Percentiles rank a stretch among this genome's conserved stretches.
Evolutionary conservation across 2,888 invertebrate species (phyloP).

Genomic region (Pristionchus maxplancki): DNA sequence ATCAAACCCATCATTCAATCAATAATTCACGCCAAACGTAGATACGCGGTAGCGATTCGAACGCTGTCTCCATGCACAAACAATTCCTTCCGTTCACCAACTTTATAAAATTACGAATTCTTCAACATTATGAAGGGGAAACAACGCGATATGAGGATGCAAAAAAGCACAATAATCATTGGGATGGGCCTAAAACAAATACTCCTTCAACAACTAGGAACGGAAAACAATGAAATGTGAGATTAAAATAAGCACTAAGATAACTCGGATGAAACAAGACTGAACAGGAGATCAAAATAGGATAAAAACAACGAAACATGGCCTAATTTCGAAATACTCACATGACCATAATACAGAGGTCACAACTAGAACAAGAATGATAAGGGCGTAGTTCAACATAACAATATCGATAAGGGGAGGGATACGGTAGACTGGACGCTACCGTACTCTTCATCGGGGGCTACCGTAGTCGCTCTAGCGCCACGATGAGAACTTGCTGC

Average conservation of each 20-base stretch:
- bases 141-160: not conserved
- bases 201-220: too few species aligned
- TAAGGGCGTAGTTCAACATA: not conserved
- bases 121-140: not conserved
- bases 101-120: not conserved
- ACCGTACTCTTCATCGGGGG: not conserved
- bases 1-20: too few species aligned
- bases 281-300: not conserved
- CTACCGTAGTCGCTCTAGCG: slow-evolving; percentile 20
- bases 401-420: too few species aligned
- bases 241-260: too few species aligned
- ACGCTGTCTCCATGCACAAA: not conserved
- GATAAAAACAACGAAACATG: not conserved
- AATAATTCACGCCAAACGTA: not conserved
- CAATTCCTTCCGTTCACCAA: not conserved
- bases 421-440: too few species aligned
- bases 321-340: not conserved
- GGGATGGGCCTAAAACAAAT: too few species aligned
- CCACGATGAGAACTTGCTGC: not conserved
- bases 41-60: not conserved
- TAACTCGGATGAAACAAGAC: not conserved
- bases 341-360: not conserved
- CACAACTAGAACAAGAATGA: not conserved
- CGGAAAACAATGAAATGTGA: too few species aligned
- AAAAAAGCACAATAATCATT: not conserved